phyloP scores from a whole-genome alignment of 2,888 invertebrate species.

The Galerucella nymphaeae region DNA sequence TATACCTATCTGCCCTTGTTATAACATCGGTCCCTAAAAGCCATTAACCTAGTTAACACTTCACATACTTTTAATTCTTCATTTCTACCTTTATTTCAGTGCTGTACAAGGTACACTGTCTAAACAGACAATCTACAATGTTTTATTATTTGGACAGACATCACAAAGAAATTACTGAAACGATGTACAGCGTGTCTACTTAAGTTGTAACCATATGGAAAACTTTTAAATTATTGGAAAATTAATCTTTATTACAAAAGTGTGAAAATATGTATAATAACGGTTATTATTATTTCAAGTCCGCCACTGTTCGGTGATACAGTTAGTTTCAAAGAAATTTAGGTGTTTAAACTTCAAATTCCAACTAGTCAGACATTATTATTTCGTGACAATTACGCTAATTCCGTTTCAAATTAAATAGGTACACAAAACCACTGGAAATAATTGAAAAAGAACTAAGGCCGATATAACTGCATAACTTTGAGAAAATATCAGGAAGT shows the following conservation, averaged over 20 bases:
- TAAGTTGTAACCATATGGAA: too few species aligned
- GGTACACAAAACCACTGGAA: neutral
- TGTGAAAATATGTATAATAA: too few species aligned
- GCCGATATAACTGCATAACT: neutral
- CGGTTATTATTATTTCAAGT: neutral
- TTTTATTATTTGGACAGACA: too few species aligned
- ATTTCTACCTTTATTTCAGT: constrained; percentile 13
- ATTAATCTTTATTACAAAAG: too few species aligned
- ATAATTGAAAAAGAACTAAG: neutral
- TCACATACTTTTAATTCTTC: constrained; percentile 26
- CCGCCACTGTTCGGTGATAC: neutral
- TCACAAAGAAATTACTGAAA: too few species aligned
- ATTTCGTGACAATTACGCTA: constrained; percentile 7
- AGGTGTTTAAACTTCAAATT: constrained; percentile 14
- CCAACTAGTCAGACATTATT: constrained; percentile 3
- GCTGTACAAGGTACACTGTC: neutral
- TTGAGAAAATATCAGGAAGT: too few species aligned
- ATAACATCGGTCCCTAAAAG: constrained; percentile 16
- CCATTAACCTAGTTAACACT: constrained; percentile 28
- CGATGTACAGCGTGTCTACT: too few species aligned
- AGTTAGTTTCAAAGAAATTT: constrained; percentile 13
- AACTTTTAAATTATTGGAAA: too few species aligned
- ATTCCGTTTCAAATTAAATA: constrained; percentile 3
- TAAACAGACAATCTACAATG: too few species aligned
- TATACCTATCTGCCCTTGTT: constrained; percentile 12